Percentiles rank a stretch among this genome's conserved stretches.
phyloP scores from a whole-genome alignment of 35 echinoderm and acorn worm genomes.

The Anneissia japonica region DNA sequence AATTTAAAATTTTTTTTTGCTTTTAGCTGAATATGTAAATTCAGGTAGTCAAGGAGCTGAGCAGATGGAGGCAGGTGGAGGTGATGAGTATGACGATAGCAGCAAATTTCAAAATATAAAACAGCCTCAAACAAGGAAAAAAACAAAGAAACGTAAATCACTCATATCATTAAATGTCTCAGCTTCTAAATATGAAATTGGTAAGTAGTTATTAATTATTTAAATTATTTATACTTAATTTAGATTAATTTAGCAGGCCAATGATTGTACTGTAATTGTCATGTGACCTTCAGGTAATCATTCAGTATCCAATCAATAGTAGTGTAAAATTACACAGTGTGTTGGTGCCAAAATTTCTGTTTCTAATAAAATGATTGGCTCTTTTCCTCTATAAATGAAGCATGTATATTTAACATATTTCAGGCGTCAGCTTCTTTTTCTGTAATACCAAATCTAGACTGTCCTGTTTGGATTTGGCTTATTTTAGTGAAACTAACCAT shows the following conservation, averaged over 20 bases:
- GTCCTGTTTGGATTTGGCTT: not conserved
- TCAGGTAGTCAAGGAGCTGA: too few relatives aligned
- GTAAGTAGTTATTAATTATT: conserved; percentile 35
- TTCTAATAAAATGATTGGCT: not conserved
- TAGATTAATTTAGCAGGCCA: not conserved
- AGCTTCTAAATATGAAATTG: conserved; percentile 67
- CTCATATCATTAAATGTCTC: conserved; percentile 58
- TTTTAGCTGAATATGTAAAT: too few relatives aligned
- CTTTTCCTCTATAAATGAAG: too few relatives aligned
- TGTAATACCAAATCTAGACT: too few relatives aligned
- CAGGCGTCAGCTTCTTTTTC: too few relatives aligned
- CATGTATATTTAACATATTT: too few relatives aligned
- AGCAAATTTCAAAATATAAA: too few relatives aligned
- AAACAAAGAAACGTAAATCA: not conserved
- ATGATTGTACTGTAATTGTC: not conserved
- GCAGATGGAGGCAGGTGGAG: too few relatives aligned
- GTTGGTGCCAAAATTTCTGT: not conserved
- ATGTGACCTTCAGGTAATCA: too few relatives aligned
- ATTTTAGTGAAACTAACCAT: not conserved
- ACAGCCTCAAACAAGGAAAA: not conserved
- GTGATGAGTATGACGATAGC: too few relatives aligned
- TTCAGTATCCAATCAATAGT: not conserved
- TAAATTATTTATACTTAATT: not conserved
- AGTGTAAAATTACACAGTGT: not conserved
- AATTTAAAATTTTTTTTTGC: too few relatives aligned